Base-by-base conservation (phyloP, 2,113 vertebrate genomes). In the Sylvicapra grimmia region DNA sequence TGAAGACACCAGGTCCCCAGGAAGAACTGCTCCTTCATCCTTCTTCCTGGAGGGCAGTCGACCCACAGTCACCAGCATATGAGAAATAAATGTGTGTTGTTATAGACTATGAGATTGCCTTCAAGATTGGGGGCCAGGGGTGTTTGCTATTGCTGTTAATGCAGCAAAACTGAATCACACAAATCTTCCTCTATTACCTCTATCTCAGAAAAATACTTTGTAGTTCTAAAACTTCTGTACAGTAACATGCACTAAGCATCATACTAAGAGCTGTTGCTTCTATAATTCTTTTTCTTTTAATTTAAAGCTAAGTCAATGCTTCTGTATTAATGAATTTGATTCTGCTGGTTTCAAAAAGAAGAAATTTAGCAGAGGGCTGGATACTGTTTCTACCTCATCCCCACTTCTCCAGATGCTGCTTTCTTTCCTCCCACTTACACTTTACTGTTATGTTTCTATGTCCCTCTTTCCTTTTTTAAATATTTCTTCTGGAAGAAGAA, bases 291-390 rank as follows among this genome's bases (percentile, higher is more conserved):
- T 6, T 51, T 40, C 31, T 80, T 54, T 77, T 4, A 6, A 86
- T 59, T 54, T 27, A 61, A 63, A 36, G 5, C n/a, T 53, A 63
- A 56, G 21, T 49, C 15, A 86, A 6, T 33, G 25, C 5, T 27
- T 96, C 56, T 94, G 36, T 61, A 90, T 56, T 53, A 84, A 40
- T 36, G 1, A 15, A 86, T 87, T 65, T 77, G 14, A 65, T 51
- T 59, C 86, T 86, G 27, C 58, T 59, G 21, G 11, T 79, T 61
- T 87, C 85, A 80, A 3, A 36, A 61, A 54, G 65, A 93, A 85
- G 23, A 93, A 83, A 75, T 65, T 13, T 82, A 75, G 68, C 68
- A 23, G 19, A 23, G 19, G 68, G 68, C 68, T 75, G n/a, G 68
- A 40, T 23, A 40, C n/a, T 72, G 19, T 40, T 72, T 9, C n/a